Evolutionary conservation across 2,797 vertebrate genomes (phyloP).

Genomic region (Ambastaia sidthimunki): DNA sequence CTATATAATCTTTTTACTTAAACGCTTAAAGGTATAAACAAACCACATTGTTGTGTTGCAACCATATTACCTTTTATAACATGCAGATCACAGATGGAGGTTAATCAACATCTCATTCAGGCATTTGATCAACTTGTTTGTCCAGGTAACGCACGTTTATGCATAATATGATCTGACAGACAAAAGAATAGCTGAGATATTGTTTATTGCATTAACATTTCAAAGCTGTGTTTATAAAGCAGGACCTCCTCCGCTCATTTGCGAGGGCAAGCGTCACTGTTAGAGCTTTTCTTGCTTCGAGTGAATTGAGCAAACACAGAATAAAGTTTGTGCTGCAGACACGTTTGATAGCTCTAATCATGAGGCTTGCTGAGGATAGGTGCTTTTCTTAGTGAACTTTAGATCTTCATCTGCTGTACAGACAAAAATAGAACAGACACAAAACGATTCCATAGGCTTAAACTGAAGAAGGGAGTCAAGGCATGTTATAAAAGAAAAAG

Average conservation of each 20-base stretch:
- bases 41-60: neutral
- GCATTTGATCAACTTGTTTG: slow-evolving; percentile 31
- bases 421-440: neutral
- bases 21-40: neutral
- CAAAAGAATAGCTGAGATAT: neutral
- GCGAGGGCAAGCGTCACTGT: neutral
- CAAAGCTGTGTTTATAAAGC: slow-evolving; percentile 7
- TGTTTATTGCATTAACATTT: slow-evolving; percentile 10
- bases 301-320: neutral
- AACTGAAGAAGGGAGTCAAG: no score
- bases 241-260: neutral
- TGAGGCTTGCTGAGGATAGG: neutral
- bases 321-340: neutral
- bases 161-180: slow-evolving; percentile 6
- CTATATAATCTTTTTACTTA: neutral
- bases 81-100: slow-evolving; percentile 7
- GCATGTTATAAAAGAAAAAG: no score
- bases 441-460: neutral
- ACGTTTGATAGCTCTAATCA: neutral
- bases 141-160: slow-evolving; percentile 16
- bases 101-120: slow-evolving; percentile 30
- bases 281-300: neutral
- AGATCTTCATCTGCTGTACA: neutral
- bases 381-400: neutral
- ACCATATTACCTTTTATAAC: slow-evolving; percentile 4